Percentiles rank a stretch among this genome's conserved stretches.
These are phyloP conservation scores for Trogon melanurus DNA, from an alignment of 2,113 vertebrate genomes.

Conservation along the genomic window DNA sequence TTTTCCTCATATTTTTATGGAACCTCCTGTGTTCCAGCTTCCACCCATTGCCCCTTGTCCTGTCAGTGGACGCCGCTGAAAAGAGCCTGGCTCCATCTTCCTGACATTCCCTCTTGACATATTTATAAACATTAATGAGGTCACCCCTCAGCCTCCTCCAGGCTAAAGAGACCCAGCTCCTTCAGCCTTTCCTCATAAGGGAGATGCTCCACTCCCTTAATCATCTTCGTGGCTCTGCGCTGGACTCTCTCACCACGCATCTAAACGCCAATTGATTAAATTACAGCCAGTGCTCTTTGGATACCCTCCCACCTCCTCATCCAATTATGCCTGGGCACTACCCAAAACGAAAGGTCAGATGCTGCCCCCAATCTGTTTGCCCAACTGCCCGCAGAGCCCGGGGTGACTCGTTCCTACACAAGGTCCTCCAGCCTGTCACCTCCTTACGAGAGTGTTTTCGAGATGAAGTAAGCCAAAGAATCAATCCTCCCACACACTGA, in stretches of 20 bases:
- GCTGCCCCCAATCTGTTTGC: neutral
- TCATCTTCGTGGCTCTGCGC: no score
- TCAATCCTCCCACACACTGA: rapidly evolving
- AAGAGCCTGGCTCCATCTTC: no score
- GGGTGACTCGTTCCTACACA: neutral
- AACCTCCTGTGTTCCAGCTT: no score
- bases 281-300: neutral
- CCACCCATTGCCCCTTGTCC: no score
- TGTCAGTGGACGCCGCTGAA: no score
- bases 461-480: neutral
- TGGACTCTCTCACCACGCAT: rapidly evolving
- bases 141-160: no score
- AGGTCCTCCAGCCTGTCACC: neutral
- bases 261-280: conserved; percentile 12
- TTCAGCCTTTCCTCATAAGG: no score
- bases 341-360: neutral
- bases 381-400: neutral
- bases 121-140: no score
- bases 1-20: no score
- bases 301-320: conserved; percentile 30
- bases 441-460: neutral
- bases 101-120: no score
- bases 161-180: no score
- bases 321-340: neutral
- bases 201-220: no score